Evolutionary conservation across 2,113 vertebrate species (phyloP).

Genomic region (Gila orcuttii): DNA sequence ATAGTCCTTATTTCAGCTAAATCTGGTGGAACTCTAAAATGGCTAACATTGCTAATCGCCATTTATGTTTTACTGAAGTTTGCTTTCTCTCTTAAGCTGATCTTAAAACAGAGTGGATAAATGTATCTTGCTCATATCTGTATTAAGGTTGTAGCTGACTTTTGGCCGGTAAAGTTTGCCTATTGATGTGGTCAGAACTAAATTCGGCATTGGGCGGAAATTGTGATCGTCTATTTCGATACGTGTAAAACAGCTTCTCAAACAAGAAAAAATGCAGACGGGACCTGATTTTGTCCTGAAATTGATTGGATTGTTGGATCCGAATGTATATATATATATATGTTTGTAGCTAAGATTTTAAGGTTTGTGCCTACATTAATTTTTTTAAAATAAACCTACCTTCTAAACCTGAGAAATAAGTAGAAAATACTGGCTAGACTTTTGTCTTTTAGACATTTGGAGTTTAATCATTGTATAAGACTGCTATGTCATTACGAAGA

Average conservation of each 20-base stretch:
- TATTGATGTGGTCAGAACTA: not conserved
- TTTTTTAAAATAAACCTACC: not conserved
- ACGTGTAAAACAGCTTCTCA: too few relatives aligned
- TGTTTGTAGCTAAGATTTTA: not conserved
- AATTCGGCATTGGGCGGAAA: not conserved
- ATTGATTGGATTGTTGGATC: too few relatives aligned
- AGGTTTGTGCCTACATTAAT: not conserved
- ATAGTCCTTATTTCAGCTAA: not conserved
- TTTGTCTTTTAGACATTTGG: slow-evolving; percentile 5
- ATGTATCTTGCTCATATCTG: not conserved
- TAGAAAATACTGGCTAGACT: not conserved
- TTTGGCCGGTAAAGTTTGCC: not conserved
- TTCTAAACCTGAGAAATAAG: slow-evolving; percentile 3
- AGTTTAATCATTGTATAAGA: slow-evolving; percentile 31
- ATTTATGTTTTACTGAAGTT: too few relatives aligned
- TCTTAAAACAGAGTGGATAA: not conserved
- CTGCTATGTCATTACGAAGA: slow-evolving; percentile 49
- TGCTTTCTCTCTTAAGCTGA: not conserved
- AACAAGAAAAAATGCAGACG: too few relatives aligned
- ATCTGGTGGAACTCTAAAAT: not conserved
- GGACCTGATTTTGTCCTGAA: too few relatives aligned
- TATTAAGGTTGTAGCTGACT: not conserved
- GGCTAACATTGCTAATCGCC: too few relatives aligned
- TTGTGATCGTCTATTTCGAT: too few relatives aligned
- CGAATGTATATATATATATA: not conserved